Conservation (phyloP, 1,140 invertebrate species). For the Saccostrea glomerata region DNA sequence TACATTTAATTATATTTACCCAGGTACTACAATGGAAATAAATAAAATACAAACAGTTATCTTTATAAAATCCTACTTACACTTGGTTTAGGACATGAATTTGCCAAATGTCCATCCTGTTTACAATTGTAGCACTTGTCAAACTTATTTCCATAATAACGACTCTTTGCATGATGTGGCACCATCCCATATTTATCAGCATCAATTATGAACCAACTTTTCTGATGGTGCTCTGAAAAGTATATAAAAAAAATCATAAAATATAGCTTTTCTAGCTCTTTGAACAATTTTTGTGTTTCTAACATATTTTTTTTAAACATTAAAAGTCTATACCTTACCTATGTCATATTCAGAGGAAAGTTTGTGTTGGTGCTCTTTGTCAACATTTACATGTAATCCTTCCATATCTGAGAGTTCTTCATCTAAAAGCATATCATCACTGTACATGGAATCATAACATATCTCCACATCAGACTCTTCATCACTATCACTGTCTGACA, state of each 20-base stretch:
- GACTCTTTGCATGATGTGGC: background rate
- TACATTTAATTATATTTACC: no score
- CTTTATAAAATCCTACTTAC: background rate
- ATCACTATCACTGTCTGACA: background rate
- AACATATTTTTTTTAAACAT: no score
- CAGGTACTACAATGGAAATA: no score
- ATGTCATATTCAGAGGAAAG: background rate
- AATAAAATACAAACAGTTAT: no score
- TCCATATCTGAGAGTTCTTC: slow-evolving; percentile 41
- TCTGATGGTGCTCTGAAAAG: slow-evolving; percentile 38
- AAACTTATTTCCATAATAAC: slow-evolving; percentile 43
- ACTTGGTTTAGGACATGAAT: slow-evolving; percentile 48
- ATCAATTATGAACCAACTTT: slow-evolving; percentile 48
- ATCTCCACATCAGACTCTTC: background rate
- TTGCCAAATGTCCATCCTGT: slow-evolving; percentile 50
- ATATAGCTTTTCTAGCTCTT: background rate
- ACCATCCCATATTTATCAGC: slow-evolving; percentile 40
- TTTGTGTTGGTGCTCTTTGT: background rate
- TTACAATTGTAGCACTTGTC: slow-evolving; percentile 52
- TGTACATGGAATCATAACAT: background rate
- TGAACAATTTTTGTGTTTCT: no score
- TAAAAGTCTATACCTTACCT: no score
- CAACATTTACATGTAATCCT: slow-evolving; percentile 46
- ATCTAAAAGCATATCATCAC: slow-evolving; percentile 56
- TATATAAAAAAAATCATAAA: slow-evolving; percentile 12